Conservation (phyloP, 2,797 vertebrate genomes). For the Carcharodon carcharias region DNA sequence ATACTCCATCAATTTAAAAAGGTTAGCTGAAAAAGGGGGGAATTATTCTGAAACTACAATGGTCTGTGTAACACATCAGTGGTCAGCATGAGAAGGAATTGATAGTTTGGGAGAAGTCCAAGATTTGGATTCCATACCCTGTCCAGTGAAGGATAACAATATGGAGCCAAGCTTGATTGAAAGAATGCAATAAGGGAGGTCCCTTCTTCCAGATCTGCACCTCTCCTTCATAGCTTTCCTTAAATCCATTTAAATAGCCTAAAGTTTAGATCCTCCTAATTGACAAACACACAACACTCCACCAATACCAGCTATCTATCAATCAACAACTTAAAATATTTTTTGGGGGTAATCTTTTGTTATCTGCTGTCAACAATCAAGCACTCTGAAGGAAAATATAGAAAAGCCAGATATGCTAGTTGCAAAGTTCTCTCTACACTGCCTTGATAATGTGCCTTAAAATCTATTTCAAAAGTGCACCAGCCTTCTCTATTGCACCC, state of each 20-base stretch:
- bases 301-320: neutral
- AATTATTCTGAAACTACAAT: neutral
- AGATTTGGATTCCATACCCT: neutral
- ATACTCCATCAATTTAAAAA: neutral
- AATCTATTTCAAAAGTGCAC: neutral
- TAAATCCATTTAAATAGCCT: neutral
- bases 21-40: neutral
- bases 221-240: neutral
- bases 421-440: neutral
- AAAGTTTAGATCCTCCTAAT: neutral
- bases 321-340: too few relatives aligned
- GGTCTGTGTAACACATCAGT: neutral
- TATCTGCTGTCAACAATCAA: neutral
- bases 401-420: neutral
- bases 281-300: neutral
- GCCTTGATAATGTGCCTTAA: neutral
- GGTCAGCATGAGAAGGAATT: neutral
- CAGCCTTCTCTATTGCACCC: neutral
- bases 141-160: neutral
- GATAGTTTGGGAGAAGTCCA: neutral
- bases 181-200: neutral
- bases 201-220: neutral
- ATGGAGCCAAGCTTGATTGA: neutral
- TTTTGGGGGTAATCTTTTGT: neutral
- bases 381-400: neutral